Conservation (phyloP, 2,113 vertebrate species). For the Dromiciops gliroides region DNA sequence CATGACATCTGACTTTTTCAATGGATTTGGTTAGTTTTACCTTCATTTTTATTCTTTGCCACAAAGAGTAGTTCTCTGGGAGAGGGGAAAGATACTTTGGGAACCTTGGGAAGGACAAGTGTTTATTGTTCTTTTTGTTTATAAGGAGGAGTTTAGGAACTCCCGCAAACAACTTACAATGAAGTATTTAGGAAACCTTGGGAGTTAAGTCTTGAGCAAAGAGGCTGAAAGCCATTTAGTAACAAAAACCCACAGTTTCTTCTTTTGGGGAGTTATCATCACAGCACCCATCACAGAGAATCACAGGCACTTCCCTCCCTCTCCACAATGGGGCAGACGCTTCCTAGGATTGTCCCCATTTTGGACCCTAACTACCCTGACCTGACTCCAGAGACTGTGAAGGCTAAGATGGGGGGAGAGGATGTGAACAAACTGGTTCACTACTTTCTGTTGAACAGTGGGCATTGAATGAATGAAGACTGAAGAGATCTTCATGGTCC, state of each 20-base stretch:
- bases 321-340: not conserved
- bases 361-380: not conserved
- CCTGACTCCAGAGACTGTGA: not conserved
- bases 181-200: conserved; percentile 21
- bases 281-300: not conserved
- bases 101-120: not conserved
- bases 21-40: not conserved
- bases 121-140: not conserved
- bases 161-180: not conserved
- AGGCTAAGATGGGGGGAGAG: not conserved
- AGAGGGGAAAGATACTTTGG: not conserved
- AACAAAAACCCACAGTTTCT: conserved; percentile 45
- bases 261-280: not conserved
- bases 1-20: not conserved
- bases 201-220: conserved; percentile 16
- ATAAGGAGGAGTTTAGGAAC: not conserved
- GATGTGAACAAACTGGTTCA: not conserved
- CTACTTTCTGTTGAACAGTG: not conserved
- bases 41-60: not conserved
- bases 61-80: not conserved
- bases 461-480: too few species aligned
- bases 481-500: not conserved
- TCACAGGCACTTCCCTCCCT: not conserved
- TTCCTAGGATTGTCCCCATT: not conserved
- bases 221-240: not conserved